Conservation (phyloP, 35 echinoderm and acorn worm genomes). For the Ophiothrix spiculata region DNA sequence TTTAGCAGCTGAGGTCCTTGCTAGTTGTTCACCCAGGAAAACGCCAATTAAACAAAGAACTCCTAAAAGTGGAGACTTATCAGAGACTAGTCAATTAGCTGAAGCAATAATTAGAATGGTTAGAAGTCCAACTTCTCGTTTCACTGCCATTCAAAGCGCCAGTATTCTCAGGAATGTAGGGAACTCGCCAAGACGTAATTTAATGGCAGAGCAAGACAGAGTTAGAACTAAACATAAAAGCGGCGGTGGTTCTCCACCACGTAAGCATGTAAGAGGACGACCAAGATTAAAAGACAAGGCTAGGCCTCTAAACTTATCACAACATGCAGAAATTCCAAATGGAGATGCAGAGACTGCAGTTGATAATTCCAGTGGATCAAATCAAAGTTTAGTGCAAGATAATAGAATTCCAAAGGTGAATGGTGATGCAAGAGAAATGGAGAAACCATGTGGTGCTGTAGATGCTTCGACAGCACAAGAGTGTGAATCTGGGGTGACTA, state of each 20-base stretch:
- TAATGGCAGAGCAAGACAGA: conserved; percentile 1
- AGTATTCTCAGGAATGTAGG: neutral
- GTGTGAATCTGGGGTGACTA: neutral
- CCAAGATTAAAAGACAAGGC: neutral
- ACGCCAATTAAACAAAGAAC: neutral
- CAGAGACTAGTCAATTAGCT: conserved; percentile 7
- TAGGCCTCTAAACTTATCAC: neutral
- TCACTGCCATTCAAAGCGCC: neutral
- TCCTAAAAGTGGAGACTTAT: neutral
- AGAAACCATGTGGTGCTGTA: neutral
- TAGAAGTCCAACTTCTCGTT: conserved; percentile 6
- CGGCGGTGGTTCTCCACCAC: neutral
- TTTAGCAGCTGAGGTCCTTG: neutral
- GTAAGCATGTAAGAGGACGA: neutral
- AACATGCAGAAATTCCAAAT: neutral
- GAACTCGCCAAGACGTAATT: neutral
- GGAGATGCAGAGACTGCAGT: neutral
- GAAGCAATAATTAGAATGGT: conserved; percentile 3
- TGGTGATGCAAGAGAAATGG: neutral
- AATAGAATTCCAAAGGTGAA: neutral
- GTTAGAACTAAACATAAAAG: neutral
- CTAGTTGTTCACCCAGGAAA: neutral
- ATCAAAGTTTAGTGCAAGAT: neutral
- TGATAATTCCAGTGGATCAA: neutral
- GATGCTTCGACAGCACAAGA: neutral